Conservation (phyloP, 2,888 invertebrate species). For the Anoplius nigerrimus region DNA sequence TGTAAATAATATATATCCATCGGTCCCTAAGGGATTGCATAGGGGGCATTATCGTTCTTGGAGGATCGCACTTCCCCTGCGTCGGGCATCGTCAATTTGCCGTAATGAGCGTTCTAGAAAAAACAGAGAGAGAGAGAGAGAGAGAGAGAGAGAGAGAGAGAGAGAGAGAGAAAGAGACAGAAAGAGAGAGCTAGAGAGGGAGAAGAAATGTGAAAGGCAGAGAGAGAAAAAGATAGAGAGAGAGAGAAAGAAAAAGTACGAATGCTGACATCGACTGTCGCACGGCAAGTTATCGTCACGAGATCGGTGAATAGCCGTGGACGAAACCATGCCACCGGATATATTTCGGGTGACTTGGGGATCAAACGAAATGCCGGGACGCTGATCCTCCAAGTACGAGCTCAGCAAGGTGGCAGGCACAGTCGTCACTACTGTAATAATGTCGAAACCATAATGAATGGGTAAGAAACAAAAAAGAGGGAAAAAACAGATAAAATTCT, state of each 20-base stretch:
- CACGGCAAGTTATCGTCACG: too few relatives aligned
- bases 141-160: not conserved
- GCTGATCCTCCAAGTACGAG: constrained; percentile 70
- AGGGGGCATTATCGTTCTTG: constrained; percentile 62
- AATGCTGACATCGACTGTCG: too few relatives aligned
- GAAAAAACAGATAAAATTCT: constrained; percentile 43
- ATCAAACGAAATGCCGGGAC: constrained; percentile 55
- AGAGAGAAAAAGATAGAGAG: not conserved
- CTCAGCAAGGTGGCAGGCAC: constrained; percentile 71
- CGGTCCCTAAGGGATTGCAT: constrained; percentile 66
- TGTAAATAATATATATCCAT: constrained; percentile 39
- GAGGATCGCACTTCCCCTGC: constrained; percentile 61
- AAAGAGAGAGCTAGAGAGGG: not conserved
- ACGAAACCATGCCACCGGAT: constrained; percentile 34
- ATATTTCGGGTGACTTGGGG: constrained; percentile 52
- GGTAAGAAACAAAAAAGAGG: constrained; percentile 38
- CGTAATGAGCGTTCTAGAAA: not conserved
- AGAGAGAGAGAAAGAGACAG: not conserved
- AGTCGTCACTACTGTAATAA: constrained; percentile 67
- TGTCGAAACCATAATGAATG: constrained; percentile 59
- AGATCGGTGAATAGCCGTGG: too few relatives aligned
- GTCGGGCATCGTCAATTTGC: constrained; percentile 1
- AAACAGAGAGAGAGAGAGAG: constrained; percentile 9
- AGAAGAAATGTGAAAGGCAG: too few relatives aligned
- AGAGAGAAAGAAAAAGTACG: constrained; percentile 8